Evolutionary conservation across 2,113 vertebrate species (phyloP).

Genomic region (Malaclemys terrapin): DNA sequence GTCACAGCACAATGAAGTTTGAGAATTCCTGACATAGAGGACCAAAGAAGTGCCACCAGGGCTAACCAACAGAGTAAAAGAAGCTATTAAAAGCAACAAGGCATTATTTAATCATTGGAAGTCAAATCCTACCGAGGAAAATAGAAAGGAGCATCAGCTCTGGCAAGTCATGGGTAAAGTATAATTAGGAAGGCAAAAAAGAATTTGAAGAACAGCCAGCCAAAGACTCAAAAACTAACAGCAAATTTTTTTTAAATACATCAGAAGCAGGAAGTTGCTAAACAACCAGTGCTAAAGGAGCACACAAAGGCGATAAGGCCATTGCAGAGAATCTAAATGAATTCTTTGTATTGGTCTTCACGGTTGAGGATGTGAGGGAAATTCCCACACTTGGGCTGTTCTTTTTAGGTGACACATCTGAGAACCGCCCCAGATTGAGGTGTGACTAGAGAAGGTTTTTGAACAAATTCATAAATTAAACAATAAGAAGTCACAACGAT

Average conservation of each 20-base stretch:
- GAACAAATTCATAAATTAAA: not conserved
- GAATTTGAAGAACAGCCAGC: not conserved
- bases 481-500: not conserved
- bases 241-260: not conserved
- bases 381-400: not conserved
- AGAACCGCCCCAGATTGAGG: too few relatives aligned
- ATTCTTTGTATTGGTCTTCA: not conserved
- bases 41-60: not conserved
- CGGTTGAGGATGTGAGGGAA: too few relatives aligned
- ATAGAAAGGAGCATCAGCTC: not conserved
- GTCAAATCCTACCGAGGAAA: not conserved
- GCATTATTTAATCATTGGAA: too few relatives aligned
- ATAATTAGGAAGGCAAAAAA: not conserved
- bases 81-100: not conserved
- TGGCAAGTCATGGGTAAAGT: not conserved
- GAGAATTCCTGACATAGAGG: too few relatives aligned
- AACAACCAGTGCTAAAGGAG: not conserved
- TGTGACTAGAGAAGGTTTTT: too few relatives aligned
- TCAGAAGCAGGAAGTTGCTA: not conserved
- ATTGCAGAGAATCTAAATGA: not conserved
- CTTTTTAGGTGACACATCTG: not conserved
- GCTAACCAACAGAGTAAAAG: not conserved
- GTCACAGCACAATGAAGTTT: too few relatives aligned
- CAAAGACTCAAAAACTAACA: not conserved
- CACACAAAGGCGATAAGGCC: not conserved